phyloP scores from a whole-genome alignment of 53 echinoderm and acorn worm genomes.

The Hippasteria phrygiana region DNA sequence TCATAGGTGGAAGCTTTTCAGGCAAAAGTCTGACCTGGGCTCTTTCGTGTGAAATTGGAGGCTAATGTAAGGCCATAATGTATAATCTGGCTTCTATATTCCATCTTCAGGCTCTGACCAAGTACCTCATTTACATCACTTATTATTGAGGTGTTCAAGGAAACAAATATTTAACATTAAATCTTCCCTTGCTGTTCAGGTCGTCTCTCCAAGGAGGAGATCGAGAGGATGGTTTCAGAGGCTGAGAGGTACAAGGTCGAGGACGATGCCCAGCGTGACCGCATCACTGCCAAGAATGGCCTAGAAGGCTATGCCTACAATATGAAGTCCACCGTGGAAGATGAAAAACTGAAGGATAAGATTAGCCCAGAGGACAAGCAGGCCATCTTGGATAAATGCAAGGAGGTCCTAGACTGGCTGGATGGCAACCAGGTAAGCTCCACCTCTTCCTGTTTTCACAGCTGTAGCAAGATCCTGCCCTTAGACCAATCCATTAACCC shows the following conservation, averaged over 20 bases:
- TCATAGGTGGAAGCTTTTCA: too few species aligned
- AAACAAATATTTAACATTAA: too few species aligned
- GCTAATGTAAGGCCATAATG: too few species aligned
- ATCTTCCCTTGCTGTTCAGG: conserved; percentile 44
- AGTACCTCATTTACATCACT: too few species aligned
- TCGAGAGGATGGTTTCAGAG: conserved; percentile 94
- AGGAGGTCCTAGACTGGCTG: conserved; percentile 90
- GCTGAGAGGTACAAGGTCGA: conserved; percentile 95
- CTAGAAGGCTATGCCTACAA: conserved; percentile 97
- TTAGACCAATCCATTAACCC: too few species aligned
- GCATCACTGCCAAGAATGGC: conserved; percentile 88
- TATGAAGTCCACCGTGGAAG: conserved; percentile 95
- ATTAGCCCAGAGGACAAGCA: conserved; percentile 87
- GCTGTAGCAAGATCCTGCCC: too few species aligned
- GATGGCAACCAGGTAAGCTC: conserved; percentile 86
- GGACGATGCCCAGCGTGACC: conserved; percentile 83
- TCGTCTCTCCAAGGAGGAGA: conserved; percentile 95
- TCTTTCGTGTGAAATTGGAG: too few species aligned
- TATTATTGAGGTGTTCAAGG: too few species aligned
- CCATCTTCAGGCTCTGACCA: too few species aligned
- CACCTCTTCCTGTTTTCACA: background rate
- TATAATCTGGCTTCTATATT: too few species aligned
- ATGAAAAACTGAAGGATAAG: conserved; percentile 96
- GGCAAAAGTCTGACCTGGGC: too few species aligned
- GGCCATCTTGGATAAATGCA: conserved; percentile 83